Conservation (phyloP, 2,888 invertebrate species). For the Erebia aethiops region DNA sequence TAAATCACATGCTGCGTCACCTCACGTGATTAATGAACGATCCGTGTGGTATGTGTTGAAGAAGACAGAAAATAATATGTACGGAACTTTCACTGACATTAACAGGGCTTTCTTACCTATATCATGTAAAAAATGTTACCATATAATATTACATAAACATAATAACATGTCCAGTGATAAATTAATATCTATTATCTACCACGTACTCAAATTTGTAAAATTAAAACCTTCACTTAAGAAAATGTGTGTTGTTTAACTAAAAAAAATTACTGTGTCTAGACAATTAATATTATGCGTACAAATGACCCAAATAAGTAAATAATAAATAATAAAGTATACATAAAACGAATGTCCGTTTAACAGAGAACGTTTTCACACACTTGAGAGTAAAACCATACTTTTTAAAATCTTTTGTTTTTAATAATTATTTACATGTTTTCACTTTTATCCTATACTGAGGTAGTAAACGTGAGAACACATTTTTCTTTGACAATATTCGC, state of each 20-base stretch:
- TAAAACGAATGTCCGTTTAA: constrained; percentile 6
- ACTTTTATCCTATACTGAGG: neutral
- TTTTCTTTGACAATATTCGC: too few relatives aligned
- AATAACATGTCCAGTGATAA: constrained; percentile 4
- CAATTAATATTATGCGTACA: constrained; percentile 12
- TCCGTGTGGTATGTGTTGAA: neutral
- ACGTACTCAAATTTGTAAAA: constrained; percentile 4
- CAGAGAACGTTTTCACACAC: constrained; percentile 24
- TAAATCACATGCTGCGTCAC: too few relatives aligned
- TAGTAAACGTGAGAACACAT: constrained; percentile 5
- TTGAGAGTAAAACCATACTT: neutral
- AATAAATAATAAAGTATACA: constrained; percentile 11
- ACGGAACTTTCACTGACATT: neutral
- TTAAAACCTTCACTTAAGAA: neutral
- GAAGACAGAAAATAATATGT: constrained; percentile 2
- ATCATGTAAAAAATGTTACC: neutral
- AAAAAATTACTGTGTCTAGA: neutral
- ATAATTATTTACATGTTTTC: neutral
- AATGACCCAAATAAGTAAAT: constrained; percentile 9
- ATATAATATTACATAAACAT: constrained; percentile 3
- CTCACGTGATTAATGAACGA: too few relatives aligned
- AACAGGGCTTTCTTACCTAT: neutral
- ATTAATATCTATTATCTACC: neutral
- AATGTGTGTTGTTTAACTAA: neutral
- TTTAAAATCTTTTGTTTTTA: neutral